Base-by-base conservation (phyloP, 2,113 vertebrate genomes). In the Dromiciops gliroides region DNA sequence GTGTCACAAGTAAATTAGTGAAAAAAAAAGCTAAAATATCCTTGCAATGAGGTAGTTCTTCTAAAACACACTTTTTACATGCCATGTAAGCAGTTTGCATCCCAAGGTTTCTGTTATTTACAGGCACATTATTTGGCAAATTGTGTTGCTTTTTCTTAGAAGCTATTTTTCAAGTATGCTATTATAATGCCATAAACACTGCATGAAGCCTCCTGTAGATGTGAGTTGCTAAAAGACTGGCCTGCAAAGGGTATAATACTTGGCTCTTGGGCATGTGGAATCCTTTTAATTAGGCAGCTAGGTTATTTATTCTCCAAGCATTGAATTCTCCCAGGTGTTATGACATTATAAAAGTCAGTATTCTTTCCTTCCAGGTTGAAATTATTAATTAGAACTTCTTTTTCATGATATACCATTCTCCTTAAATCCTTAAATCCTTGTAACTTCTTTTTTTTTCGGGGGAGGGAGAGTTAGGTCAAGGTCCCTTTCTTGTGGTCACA, bases 371-470 rank as follows among this genome's bases (percentile, higher is more conserved):
- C n/a, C 83, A 50, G n/a, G 89, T n/a, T 94, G 89, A 60, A 52
- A 89, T 93, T 93, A 90, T 95, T 91, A 92, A 56, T 94, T 10
- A 91, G 28, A 89, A 92, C 67, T 94, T 93, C 51, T 37, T 95
- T 96, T n/a, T 25, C 31, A 92, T 89, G 93, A 48, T 93, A 51
- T 14, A 89, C 91, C 48, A 31, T 95, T 95, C 93, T 94, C 28
- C 48, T 93, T 26, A 92, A 5, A 23, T 91, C 53, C 2, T n/a
- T 3, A 56, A n/a, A n/a, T n/a, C n/a, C n/a, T n/a, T n/a, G n/a
- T n/a, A 89, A 90, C 31, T 19, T 92, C 51, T 50, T 22, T 51
- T 95, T 67, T 11, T 37, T 92, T 16, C 5, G 5, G 83, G 2
- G 90, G 92, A 44, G 90, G 93, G 91, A 92, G 28, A 49, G 89